A percentile compares a stretch with the other conserved stretches of the same genome.
Conservation (phyloP, 1,140 invertebrate genomes). For the Popillia japonica region DNA sequence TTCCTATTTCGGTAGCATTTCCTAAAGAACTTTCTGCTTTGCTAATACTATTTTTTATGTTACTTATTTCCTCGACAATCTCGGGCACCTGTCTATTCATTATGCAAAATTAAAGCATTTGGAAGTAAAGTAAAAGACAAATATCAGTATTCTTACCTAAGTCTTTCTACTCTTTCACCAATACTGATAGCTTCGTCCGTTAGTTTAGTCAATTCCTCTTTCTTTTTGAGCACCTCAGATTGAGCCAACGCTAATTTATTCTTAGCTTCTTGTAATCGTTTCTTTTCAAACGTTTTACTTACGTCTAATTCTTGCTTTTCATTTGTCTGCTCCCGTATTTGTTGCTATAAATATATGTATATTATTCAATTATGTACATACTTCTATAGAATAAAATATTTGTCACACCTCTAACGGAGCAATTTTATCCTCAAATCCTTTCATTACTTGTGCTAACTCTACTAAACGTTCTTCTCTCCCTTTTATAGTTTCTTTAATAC, state of each 20-base stretch:
- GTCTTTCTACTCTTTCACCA: constrained; percentile 45
- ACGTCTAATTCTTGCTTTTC: constrained; percentile 53
- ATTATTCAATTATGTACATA: constrained; percentile 26
- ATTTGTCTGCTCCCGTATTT: constrained; percentile 55
- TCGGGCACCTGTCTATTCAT: constrained; percentile 22
- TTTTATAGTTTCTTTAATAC: constrained; percentile 51
- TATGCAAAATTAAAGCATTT: no score
- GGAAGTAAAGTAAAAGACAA: no score
- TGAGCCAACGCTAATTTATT: constrained; percentile 44
- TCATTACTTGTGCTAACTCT: constrained; percentile 55
- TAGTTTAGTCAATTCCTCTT: constrained; percentile 41
- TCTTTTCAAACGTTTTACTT: constrained; percentile 48
- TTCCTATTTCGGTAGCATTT: constrained; percentile 43
- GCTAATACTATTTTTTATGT: constrained; percentile 46
- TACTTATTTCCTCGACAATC: constrained; percentile 44
- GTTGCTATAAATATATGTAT: constrained; percentile 51
- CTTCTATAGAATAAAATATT: background rate
- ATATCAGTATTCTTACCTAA: constrained; percentile 43
- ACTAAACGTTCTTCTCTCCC: constrained; percentile 56
- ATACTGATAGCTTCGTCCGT: constrained; percentile 45
- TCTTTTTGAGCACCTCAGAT: constrained; percentile 44
- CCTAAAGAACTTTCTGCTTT: constrained; percentile 47
- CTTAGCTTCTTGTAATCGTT: constrained; percentile 47
- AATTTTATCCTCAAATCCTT: constrained; percentile 57
- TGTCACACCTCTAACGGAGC: constrained; percentile 50